These are phyloP conservation scores for Syngnathus scovelli DNA, from an alignment of 2,113 vertebrate species.

Conservation along the genomic window DNA sequence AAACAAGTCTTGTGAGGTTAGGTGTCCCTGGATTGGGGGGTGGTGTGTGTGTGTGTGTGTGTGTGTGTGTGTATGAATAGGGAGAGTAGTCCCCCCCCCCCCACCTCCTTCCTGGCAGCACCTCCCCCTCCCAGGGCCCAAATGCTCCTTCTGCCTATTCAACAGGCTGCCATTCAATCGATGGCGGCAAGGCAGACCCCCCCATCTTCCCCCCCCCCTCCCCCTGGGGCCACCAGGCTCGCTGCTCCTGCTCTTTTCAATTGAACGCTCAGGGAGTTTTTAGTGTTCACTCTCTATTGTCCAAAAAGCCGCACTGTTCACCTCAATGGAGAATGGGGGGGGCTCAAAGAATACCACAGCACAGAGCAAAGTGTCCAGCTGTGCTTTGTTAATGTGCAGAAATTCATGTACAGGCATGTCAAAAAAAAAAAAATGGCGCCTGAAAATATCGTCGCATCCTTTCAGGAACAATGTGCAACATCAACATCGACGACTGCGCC, in stretches of 20 bases:
- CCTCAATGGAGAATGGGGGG: constrained; percentile 6
- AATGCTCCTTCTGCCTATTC: constrained; percentile 50
- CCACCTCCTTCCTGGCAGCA: constrained; percentile 26
- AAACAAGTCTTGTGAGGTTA: constrained; percentile 58
- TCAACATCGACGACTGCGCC: constrained; percentile 87
- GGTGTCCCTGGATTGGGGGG: constrained; percentile 35
- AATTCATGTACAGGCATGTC: constrained; percentile 15
- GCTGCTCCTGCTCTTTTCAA: constrained; percentile 31
- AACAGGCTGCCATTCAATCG: constrained; percentile 47
- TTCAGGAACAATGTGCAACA: constrained; percentile 85
- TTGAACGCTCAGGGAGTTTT: constrained; percentile 32
- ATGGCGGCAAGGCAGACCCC: constrained; percentile 34
- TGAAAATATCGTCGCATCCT: constrained; percentile 3
- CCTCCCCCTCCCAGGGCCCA: constrained; percentile 41
- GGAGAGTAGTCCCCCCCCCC: constrained; percentile 25
- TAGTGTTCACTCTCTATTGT: constrained; percentile 30
- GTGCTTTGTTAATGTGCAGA: constrained; percentile 4
- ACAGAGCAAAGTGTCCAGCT: constrained; percentile 24
- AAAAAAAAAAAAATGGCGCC: not conserved
- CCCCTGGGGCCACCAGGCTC: no score
- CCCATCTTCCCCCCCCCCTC: not conserved
- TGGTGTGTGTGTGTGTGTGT: constrained; percentile 10
- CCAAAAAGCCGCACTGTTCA: constrained; percentile 24
- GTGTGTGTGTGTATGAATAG: constrained; percentile 38
- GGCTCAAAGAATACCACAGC: constrained; percentile 29